phyloP scores from a whole-genome alignment of 2,113 vertebrate genomes.

The Chauna torquata region DNA sequence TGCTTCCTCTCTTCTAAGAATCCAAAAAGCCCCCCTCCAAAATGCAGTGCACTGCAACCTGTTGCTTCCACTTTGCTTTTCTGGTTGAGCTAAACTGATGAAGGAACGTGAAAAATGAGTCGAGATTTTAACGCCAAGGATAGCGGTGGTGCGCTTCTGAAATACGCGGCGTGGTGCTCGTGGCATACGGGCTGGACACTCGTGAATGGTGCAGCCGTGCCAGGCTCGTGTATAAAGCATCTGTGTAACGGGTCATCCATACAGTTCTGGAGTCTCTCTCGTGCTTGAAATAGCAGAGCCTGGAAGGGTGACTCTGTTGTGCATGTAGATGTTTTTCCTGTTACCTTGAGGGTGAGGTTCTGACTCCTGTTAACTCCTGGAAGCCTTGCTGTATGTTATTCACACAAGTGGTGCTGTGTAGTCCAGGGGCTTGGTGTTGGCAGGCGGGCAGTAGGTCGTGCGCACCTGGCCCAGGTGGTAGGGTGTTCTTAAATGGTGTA shows the following conservation, averaged over 20 bases:
- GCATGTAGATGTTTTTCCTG: background rate
- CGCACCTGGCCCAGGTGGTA: background rate
- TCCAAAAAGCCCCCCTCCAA: background rate
- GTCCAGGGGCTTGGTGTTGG: background rate
- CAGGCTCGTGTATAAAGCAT: rapidly evolving
- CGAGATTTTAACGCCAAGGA: background rate
- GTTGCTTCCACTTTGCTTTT: background rate
- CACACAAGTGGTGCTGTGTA: rapidly evolving
- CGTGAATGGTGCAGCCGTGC: background rate
- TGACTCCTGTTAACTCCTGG: conserved; percentile 13
- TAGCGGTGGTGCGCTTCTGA: background rate
- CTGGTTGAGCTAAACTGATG: background rate
- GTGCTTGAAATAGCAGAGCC: conserved; percentile 6
- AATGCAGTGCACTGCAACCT: rapidly evolving
- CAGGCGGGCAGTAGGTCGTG: background rate
- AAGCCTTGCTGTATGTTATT: background rate
- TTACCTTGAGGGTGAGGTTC: background rate
- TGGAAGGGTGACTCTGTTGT: background rate
- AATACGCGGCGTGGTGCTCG: background rate
- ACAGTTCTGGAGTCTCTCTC: background rate
- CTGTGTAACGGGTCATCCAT: too few relatives aligned
- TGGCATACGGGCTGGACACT: rapidly evolving
- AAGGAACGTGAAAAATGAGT: background rate
- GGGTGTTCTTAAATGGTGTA: background rate
- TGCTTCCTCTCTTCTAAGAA: background rate